Percentiles rank a stretch among this genome's conserved stretches.
Evolutionary conservation across 2,888 invertebrate genomes (phyloP).

Genomic region (Listrodromus nycthemerus): DNA sequence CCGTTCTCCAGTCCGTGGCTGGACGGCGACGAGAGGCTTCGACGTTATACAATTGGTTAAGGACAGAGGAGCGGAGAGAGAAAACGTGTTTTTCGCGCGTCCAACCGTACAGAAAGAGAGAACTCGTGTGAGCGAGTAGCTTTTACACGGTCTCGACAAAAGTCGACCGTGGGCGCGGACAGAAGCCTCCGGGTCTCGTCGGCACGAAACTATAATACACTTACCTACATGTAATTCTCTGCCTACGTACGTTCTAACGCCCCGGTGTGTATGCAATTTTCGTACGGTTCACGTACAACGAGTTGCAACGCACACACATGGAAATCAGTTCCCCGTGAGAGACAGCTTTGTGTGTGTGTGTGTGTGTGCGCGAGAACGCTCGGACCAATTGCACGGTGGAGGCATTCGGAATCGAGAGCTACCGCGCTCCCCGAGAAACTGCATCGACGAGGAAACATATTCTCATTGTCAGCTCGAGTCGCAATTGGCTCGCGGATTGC

Average conservation of each 20-base stretch:
- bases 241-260: slow-evolving; percentile 25
- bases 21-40: background rate
- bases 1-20: slow-evolving; percentile 19
- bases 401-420: slow-evolving; percentile 13
- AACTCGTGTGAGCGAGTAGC: background rate
- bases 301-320: background rate
- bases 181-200: slow-evolving; percentile 31
- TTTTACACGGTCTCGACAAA: slow-evolving; percentile 23
- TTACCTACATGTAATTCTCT: slow-evolving; percentile 18
- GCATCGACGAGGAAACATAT: slow-evolving; percentile 4
- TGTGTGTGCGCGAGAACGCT: background rate
- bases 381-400: background rate
- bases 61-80: slow-evolving; percentile 36
- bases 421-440: slow-evolving; percentile 11
- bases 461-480: slow-evolving; percentile 60
- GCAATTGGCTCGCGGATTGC: slow-evolving; percentile 62
- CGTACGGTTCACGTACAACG: background rate
- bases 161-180: slow-evolving; percentile 43
- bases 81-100: slow-evolving; percentile 52
- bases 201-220: slow-evolving; percentile 29
- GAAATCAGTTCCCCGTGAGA: background rate
- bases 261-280: slow-evolving; percentile 8
- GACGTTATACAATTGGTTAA: slow-evolving; percentile 59
- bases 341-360: background rate
- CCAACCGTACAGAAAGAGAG: slow-evolving; percentile 14